phyloP scores from a whole-genome alignment of 2,797 vertebrate species.

The Selene dorsalis region DNA sequence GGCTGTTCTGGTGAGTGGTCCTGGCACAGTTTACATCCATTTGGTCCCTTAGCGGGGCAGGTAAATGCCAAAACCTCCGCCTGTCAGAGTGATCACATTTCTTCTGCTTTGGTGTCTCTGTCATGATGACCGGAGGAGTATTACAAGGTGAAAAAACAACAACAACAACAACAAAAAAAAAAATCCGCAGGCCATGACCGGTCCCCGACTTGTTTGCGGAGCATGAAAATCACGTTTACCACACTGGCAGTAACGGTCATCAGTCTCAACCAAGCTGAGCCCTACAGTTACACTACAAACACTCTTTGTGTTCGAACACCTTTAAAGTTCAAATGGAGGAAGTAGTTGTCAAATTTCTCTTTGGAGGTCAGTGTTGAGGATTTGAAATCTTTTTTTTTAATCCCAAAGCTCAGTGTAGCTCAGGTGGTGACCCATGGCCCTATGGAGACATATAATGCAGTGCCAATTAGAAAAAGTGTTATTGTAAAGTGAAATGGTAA shows the following conservation, averaged over 20 bases:
- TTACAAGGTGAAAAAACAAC: conserved; percentile 45
- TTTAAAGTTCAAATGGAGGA: conserved; percentile 18
- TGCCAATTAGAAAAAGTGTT: not conserved
- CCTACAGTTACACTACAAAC: not conserved
- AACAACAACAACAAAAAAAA: conserved; percentile 5
- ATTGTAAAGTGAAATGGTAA: not conserved
- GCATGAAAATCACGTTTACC: conserved; percentile 37
- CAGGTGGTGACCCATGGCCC: conserved; percentile 56
- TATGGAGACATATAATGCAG: conserved; percentile 44
- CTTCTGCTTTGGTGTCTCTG: conserved; percentile 37
- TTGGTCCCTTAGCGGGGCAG: conserved; percentile 51
- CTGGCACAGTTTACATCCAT: conserved; percentile 50
- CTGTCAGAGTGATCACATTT: conserved; percentile 46
- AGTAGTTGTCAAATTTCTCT: conserved; percentile 7
- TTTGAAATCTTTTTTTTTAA: not conserved
- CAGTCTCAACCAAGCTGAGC: conserved; percentile 31
- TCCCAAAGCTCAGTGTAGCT: conserved; percentile 28
- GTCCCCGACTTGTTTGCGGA: conserved; percentile 14
- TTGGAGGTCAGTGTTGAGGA: not conserved
- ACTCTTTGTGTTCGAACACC: not conserved
- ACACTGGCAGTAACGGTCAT: conserved; percentile 12
- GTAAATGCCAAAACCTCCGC: conserved; percentile 61
- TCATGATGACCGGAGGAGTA: conserved; percentile 30
- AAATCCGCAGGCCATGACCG: conserved; percentile 23
- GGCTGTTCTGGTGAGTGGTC: conserved; percentile 56